A percentile compares a stretch with the other conserved stretches of the same genome.
These are phyloP conservation scores for Notiomystis cincta DNA, from an alignment of 2,113 vertebrate species.

Conservation along the genomic window DNA sequence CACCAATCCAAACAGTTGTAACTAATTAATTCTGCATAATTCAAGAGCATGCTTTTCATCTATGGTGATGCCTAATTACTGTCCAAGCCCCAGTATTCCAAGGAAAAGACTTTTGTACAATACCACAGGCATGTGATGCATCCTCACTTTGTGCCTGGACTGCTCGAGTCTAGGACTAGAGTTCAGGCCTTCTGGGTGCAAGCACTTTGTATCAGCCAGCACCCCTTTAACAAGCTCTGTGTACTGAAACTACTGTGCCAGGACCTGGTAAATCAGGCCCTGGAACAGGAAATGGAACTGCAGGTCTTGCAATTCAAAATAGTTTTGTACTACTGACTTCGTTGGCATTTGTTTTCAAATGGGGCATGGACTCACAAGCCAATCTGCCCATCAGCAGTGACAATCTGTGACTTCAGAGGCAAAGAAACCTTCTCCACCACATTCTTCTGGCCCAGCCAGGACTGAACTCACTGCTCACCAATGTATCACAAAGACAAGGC, in stretches of 20 bases:
- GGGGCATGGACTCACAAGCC: accelerated
- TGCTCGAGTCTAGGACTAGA: too few species aligned
- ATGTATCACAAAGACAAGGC: neutral
- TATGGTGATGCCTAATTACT: neutral
- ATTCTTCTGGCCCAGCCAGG: neutral
- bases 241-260: neutral
- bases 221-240: neutral
- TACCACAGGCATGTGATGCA: accelerated
- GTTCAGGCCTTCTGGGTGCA: neutral
- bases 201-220: neutral
- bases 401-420: accelerated
- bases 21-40: neutral
- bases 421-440: neutral
- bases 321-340: neutral
- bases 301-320: neutral
- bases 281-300: neutral
- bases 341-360: neutral
- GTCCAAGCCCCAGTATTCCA: accelerated
- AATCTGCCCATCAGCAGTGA: neutral
- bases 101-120: neutral
- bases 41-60: neutral
- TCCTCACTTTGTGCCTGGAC: accelerated
- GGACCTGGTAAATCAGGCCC: neutral
- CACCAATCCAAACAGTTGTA: neutral
- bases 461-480: neutral